Evolutionary conservation across 2,888 invertebrate genomes (phyloP), one percentile per base, ranked within the genome.

Genomic region (Dusona sp.): DNA sequence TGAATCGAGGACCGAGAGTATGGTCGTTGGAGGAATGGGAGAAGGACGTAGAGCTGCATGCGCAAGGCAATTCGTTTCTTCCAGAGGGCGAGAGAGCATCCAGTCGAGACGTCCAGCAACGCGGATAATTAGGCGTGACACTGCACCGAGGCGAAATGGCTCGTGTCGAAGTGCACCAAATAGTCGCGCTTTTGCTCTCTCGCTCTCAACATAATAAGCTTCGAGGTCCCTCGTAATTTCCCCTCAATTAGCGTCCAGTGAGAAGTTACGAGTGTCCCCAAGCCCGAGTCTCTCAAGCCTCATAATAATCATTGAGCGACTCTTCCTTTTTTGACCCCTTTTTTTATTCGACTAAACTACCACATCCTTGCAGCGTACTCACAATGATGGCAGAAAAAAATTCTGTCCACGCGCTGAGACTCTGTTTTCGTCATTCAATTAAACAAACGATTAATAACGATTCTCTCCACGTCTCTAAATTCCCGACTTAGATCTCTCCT

Each of bases 221-320:
- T 51, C 64, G 86, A 51, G 74, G 74, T 72, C 51, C 67, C 87
- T 90, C 84, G 85, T 89, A 89, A 88, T 90, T 90, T 90, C 87
- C 89, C 88, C 87, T 90, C 88, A 89, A 90, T 91, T 91, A 91
- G 88, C 81, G 85, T 72, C 79, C 88, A 80, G 81, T 78, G 88
- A 88, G 88, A 88, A 89, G 88, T 89, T 85, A 88, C 85, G 82
- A 87, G 61, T 42, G 38, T 75, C 51, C 73, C 57, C 61, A n/a
- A 42, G 74, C 61, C 48, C 70, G 42, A 48, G 70, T 48, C 33
- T 65, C 36, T n/a, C 51, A 72, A 22, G 19, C 22, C 57, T 67
- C 29, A 38, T 75, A 77, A 87, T n/a, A 61, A 57, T 74, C 70
- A 72, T 70, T 72, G 82, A 83, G 86, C 84, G 85, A 84, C 54